Conservation (phyloP, 2,888 invertebrate genomes). For the Drosophila fungiperda region DNA sequence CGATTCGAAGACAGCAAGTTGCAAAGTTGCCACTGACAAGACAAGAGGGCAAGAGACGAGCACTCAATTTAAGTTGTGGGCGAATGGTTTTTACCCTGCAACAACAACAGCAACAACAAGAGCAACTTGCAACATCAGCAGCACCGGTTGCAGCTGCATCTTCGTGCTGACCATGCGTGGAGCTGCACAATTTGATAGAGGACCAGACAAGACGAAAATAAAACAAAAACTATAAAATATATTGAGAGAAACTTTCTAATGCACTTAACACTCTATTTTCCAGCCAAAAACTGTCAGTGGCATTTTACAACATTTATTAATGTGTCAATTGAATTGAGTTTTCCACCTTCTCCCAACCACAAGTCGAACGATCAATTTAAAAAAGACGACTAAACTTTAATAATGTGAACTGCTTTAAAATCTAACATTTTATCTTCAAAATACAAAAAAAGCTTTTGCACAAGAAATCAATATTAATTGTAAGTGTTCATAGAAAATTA, state of each 20-base stretch:
- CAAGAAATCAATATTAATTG: neutral
- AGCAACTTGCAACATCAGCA: neutral
- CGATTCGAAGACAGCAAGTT: conserved; percentile 58
- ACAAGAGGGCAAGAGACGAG: conserved; percentile 17
- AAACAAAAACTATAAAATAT: conserved; percentile 33
- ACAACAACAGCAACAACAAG: neutral
- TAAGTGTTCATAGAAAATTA: neutral
- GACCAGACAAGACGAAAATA: conserved; percentile 27
- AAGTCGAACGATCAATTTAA: conserved; percentile 28
- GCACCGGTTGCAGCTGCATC: conserved; percentile 40
- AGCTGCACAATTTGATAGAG: conserved; percentile 62
- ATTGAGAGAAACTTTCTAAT: conserved; percentile 65
- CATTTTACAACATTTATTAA: conserved; percentile 76
- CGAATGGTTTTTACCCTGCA: conserved; percentile 35
- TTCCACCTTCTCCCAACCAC: conserved; percentile 6
- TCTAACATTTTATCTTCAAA: neutral
- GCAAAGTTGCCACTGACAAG: conserved; percentile 52
- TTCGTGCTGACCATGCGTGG: conserved; percentile 74
- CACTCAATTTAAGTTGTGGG: conserved; percentile 77
- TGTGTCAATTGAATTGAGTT: conserved; percentile 72
- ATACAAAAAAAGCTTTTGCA: neutral
- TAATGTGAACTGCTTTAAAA: neutral
- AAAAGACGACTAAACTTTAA: conserved; percentile 1
- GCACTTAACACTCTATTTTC: conserved; percentile 74
- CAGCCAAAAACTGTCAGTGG: conserved; percentile 64